phyloP scores from a whole-genome alignment of 2,113 vertebrate species.

The Cheilinus undulatus region DNA sequence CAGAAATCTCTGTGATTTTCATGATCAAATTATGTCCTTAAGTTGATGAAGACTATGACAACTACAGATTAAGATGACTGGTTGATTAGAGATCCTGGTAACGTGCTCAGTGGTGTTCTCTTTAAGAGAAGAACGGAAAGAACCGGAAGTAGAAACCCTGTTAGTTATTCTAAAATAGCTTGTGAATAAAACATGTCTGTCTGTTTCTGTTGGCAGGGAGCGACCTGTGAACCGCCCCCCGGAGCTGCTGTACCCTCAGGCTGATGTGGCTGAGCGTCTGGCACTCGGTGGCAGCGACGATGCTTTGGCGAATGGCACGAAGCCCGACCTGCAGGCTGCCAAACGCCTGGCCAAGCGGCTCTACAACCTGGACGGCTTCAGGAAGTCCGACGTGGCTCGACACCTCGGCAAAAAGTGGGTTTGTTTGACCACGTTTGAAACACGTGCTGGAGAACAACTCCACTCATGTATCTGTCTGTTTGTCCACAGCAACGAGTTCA shows the following conservation, averaged over 20 bases:
- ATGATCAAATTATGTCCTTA: too few relatives aligned
- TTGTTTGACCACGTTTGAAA: conserved; percentile 35
- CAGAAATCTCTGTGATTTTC: too few relatives aligned
- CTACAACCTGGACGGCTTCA: conserved; percentile 94
- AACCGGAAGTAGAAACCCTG: conserved; percentile 21
- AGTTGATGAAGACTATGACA: too few relatives aligned
- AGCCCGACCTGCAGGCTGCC: conserved; percentile 91
- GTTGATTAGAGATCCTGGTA: too few relatives aligned
- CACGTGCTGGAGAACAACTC: not conserved
- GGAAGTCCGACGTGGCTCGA: conserved; percentile 93
- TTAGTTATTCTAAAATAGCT: not conserved
- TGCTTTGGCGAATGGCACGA: conserved; percentile 89
- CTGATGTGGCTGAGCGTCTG: conserved; percentile 88
- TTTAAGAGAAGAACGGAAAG: conserved; percentile 23
- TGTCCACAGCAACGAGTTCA: conserved; percentile 93
- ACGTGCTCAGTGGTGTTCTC: too few relatives aligned
- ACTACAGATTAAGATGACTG: too few relatives aligned
- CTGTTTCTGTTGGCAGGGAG: conserved; percentile 68
- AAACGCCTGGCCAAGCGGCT: conserved; percentile 93
- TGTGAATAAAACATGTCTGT: conserved; percentile 1
- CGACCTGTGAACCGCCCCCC: conserved; percentile 53
- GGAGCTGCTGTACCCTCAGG: conserved; percentile 86
- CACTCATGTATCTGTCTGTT: not conserved
- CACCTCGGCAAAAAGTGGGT: conserved; percentile 92
- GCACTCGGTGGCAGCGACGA: conserved; percentile 88